Evolutionary conservation across 1,140 invertebrate genomes (phyloP), one percentile per base, ranked within the genome.

Genomic region (Matsumurasca onukii): DNA sequence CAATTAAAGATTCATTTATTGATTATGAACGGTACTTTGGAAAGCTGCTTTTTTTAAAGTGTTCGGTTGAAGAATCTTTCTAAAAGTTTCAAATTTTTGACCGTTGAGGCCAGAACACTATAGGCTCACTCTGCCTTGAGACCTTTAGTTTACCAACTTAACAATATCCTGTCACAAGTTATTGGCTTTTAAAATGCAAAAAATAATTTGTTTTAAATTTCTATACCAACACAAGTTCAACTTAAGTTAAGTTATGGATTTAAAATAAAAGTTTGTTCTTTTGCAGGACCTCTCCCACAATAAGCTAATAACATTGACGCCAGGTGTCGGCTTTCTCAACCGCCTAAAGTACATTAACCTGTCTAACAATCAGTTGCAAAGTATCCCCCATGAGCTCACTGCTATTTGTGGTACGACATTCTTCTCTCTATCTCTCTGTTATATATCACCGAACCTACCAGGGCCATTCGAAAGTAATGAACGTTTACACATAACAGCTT

Each of bases 201-300:
- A 22, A 20, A 51, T 22, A 51, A 5, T 51, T 17, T 51, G 49
- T n/a, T 12, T 17, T 20, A 17, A 51, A 20, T 9, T 51, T n/a
- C 5, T 9, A 3, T 20, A 12, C 49, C 24, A 3, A 51, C 3
- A 51, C 39, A n/a, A n/a, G n/a, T n/a, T n/a, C n/a, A n/a, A n/a
- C n/a, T n/a, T n/a, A n/a, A n/a, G n/a, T n/a, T n/a, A n/a, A n/a
- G n/a, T n/a, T n/a, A n/a, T n/a, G n/a, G n/a, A n/a, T n/a, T n/a
- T n/a, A n/a, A n/a, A n/a, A n/a, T n/a, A n/a, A n/a, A n/a, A n/a
- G n/a, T 51, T 5, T 51, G 24, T 51, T 51, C n/a, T 51, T 51
- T 51, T 51, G n/a, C 49, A 51, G 49, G 49, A 51, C 49, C 5
- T 51, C n/a, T 51, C 49, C 49, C n/a, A 51, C 24, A 51, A 51